These are phyloP conservation scores for Trichechus manatus DNA, from an alignment of 2,113 vertebrate species.

Conservation along the genomic window DNA sequence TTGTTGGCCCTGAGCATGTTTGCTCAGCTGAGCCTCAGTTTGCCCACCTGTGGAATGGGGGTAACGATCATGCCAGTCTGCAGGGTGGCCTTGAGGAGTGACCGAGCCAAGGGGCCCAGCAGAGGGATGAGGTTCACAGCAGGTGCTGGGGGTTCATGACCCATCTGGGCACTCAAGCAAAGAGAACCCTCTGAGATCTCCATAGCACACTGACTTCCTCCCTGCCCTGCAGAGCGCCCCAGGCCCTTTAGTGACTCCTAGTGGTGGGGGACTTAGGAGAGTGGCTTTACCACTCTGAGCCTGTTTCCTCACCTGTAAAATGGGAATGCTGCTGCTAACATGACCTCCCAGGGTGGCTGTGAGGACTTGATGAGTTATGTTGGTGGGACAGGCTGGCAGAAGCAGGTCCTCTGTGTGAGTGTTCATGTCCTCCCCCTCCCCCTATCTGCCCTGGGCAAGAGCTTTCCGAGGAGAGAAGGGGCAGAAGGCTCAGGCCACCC, in stretches of 20 bases:
- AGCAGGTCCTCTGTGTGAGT: background rate
- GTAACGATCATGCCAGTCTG: background rate
- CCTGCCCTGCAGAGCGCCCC: too few species aligned
- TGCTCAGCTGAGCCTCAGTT: background rate
- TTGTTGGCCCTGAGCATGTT: background rate
- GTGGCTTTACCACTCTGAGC: background rate
- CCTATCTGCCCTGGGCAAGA: accelerated
- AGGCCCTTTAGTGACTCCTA: background rate
- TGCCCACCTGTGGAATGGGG: background rate
- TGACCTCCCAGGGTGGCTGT: background rate
- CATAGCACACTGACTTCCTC: background rate
- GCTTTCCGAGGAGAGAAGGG: background rate
- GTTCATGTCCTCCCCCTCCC: background rate
- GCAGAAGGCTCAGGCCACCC: background rate
- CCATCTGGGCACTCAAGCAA: too few species aligned
- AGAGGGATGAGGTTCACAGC: accelerated
- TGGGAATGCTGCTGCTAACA: background rate
- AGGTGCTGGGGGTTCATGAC: accelerated
- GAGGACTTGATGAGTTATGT: accelerated
- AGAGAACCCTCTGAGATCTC: background rate
- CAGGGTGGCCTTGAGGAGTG: background rate
- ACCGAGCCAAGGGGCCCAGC: background rate
- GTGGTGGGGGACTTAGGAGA: background rate
- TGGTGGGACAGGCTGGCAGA: accelerated
- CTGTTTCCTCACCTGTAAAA: background rate